phyloP scores from a whole-genome alignment of 2,888 invertebrate genomes.

The Carcina quercana region DNA sequence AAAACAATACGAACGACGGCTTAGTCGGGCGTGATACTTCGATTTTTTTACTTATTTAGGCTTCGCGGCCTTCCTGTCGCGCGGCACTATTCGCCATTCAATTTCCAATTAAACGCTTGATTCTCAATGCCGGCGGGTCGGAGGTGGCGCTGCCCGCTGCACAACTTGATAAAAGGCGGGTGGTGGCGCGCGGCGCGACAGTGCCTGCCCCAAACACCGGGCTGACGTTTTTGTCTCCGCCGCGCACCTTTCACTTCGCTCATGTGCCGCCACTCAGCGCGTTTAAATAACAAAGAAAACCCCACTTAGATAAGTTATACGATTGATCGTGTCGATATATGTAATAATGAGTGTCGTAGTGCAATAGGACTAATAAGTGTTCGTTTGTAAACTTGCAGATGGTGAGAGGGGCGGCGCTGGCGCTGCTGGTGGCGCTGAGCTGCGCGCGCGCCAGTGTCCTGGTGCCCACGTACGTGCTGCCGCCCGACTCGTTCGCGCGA shows the following conservation, averaged over 20 bases:
- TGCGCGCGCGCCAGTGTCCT: conserved; percentile 64
- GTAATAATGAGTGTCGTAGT: conserved; percentile 23
- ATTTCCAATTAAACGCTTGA: conserved; percentile 71
- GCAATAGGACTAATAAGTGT: conserved; percentile 43
- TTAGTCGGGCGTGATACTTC: conserved; percentile 37
- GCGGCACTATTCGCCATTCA: conserved; percentile 61
- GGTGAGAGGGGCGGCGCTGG: conserved; percentile 72
- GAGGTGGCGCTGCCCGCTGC: conserved; percentile 53
- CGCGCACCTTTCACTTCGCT: conserved; percentile 65
- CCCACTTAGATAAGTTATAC: conserved; percentile 64
- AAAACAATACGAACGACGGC: conserved; percentile 24
- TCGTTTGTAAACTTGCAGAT: conserved; percentile 67
- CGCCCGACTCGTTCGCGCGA: conserved; percentile 70
- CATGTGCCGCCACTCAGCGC: conserved; percentile 46
- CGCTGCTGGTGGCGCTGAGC: conserved; percentile 64
- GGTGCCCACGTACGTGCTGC: conserved; percentile 69
- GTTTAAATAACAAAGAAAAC: conserved; percentile 48
- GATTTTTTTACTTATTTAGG: conserved; percentile 54
- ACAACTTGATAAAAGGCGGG: conserved; percentile 60
- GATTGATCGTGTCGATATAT: conserved; percentile 24
- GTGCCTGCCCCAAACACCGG: conserved; percentile 53
- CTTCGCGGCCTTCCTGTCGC: conserved; percentile 62
- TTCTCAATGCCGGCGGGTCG: conserved; percentile 70
- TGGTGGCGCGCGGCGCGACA: conserved; percentile 57
- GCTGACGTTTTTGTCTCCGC: conserved; percentile 60